phyloP scores from a whole-genome alignment of 1,140 invertebrate genomes.

The Drosophila watanabei region DNA sequence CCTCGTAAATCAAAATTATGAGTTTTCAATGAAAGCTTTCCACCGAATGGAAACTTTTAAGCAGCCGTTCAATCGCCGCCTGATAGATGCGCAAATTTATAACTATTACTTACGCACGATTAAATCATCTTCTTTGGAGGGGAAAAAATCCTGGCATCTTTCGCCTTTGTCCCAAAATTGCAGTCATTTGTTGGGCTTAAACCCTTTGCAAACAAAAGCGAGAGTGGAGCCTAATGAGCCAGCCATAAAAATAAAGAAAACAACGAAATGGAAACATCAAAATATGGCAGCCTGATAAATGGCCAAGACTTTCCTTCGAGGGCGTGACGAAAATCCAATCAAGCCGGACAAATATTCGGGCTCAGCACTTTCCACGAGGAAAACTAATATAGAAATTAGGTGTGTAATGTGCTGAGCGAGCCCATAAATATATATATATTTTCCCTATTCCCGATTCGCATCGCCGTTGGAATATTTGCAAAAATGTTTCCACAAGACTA shows the following conservation, averaged over 20 bases:
- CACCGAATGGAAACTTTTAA: slow-evolving; percentile 51
- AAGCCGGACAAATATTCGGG: slow-evolving; percentile 67
- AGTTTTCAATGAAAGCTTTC: slow-evolving; percentile 70
- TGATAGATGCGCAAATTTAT: slow-evolving; percentile 64
- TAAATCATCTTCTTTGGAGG: slow-evolving; percentile 57
- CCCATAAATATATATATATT: slow-evolving; percentile 68
- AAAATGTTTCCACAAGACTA: slow-evolving; percentile 60
- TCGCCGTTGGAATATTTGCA: slow-evolving; percentile 72
- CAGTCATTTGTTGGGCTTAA: slow-evolving; percentile 71
- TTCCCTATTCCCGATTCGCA: slow-evolving; percentile 46
- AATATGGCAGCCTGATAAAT: slow-evolving; percentile 68
- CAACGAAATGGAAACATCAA: slow-evolving; percentile 43
- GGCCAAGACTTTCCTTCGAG: slow-evolving; percentile 30
- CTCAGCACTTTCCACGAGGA: slow-evolving; percentile 40
- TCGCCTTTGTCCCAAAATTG: slow-evolving; percentile 57
- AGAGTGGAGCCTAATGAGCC: slow-evolving; percentile 57
- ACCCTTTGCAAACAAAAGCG: slow-evolving; percentile 70
- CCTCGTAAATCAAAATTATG: slow-evolving; percentile 74
- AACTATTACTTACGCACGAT: slow-evolving; percentile 80
- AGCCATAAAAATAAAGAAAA: slow-evolving; percentile 53
- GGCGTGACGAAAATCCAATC: slow-evolving; percentile 83
- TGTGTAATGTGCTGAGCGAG: slow-evolving; percentile 82
- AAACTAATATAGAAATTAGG: slow-evolving; percentile 84
- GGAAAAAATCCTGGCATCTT: slow-evolving; percentile 5
- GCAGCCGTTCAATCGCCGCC: slow-evolving; percentile 32